Evolutionary conservation across 1,140 invertebrate species (phyloP), one percentile per base, ranked within the genome.

Genomic region (Caenorhabditis tropicalis): DNA sequence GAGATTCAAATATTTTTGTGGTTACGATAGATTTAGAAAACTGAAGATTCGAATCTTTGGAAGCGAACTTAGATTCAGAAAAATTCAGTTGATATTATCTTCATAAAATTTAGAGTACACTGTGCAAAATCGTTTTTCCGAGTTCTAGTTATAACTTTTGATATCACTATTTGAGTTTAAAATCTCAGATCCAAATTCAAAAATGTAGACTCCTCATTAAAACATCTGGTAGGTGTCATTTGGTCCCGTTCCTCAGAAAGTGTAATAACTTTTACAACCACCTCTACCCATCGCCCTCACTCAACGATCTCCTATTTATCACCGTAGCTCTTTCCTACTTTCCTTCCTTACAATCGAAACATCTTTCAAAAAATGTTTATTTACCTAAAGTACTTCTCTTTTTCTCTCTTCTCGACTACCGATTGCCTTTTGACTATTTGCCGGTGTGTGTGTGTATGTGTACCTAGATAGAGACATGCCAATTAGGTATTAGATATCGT

Each of bases 401-500:
- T 12, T 12, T 43, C 39, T 43, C 24, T 29, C 65, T 74, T 24
- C 31, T 19, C 31, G 36, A 74, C 65, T 74, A 65, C 58, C 58
- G 53, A 58, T 58, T 58, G 53, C 53, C 31, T 65, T 36, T 65
- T 65, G 10, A 27, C 15, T 31, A n/a, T 21, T 74, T 43, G n/a
- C 24, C 24, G 53, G 53, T 29, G 10, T 10, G 21, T 58, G 10
- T 36, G 15, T 65, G 10, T 65, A 12, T 43, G n/a, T 74, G 24
- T 74, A 74, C 43, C 36, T 74, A 74, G 36, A 43, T 10, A 74
- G 29, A 36, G 10, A 74, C 19, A 39, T 19, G 10, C 4, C 65
- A 74, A 74, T 74, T 74, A 74, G 65, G 65, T 74, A 74, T 74
- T 74, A 74, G 65, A 74, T 74, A 74, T 74, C 65, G 12, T 9